Evolutionary conservation across 2,888 invertebrate genomes (phyloP), one percentile per base, ranked within the genome.

Genomic region (Timema cristinae): DNA sequence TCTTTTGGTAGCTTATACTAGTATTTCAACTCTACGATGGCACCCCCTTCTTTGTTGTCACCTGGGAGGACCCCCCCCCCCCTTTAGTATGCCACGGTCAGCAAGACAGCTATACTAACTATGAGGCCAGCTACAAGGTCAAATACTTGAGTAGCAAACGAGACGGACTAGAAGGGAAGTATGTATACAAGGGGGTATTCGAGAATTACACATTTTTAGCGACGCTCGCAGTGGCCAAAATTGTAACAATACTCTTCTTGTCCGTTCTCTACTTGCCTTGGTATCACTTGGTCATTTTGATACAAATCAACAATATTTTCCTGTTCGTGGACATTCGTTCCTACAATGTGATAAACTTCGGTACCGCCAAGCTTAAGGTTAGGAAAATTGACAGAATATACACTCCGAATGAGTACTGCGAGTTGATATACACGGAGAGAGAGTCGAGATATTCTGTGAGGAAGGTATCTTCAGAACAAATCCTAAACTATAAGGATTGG

Each of bases 131-230:
- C n/a, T n/a, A n/a, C n/a, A n/a, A n/a, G n/a, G n/a, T n/a, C n/a
- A n/a, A n/a, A n/a, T n/a, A n/a, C n/a, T n/a, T n/a, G n/a, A n/a
- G n/a, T n/a, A n/a, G n/a, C n/a, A n/a, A n/a, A n/a, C n/a, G n/a
- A n/a, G n/a, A n/a, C n/a, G n/a, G n/a, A n/a, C n/a, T n/a, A n/a
- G n/a, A n/a, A n/a, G n/a, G n/a, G n/a, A n/a, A n/a, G n/a, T n/a
- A n/a, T n/a, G n/a, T n/a, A n/a, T n/a, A n/a, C n/a, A n/a, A n/a
- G n/a, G n/a, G n/a, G n/a, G n/a, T 54, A n/a, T 54, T n/a, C 11
- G n/a, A 54, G 54, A 54, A 54, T 4, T 54, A 54, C 54, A 54
- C 54, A n/a, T 54, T 54, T 54, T 54, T 54, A 54, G 54, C 54
- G 54, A 54, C n/a, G 4, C 54, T 54, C 4, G 4, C 54, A 4